Base-by-base conservation (phyloP, 2,888 invertebrate species). In the Frankliniella fusca region DNA sequence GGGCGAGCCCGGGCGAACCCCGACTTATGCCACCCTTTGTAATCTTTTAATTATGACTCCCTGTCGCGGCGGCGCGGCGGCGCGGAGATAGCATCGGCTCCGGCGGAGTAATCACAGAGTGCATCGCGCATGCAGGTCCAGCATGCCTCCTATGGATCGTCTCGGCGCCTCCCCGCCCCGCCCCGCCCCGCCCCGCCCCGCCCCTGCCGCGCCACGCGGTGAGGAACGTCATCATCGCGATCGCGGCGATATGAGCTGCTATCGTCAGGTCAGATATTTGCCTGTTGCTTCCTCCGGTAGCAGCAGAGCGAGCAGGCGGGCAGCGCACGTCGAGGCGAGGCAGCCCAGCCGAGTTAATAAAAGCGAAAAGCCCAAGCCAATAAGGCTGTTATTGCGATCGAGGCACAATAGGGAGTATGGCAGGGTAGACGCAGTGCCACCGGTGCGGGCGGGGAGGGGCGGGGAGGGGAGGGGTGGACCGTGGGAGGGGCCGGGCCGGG, bases 341-440 rank as follows among this genome's bases (percentile, higher is more conserved):
- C 38, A 38, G 38, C 61, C 18, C n/a, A n/a, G 54, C 61, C 18
- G 15, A 61, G 70, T 76, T 76, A 76, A 76, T 76, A 76, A 76
- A 76, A 12, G 9, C 27, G 70, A 76, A 27, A 76, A 27, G 27
- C 70, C 23, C 27, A 76, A 76, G 70, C 70, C 70, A 76, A 76
- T 76, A 76, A 76, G 12, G 70, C 70, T 76, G 70, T 76, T 76
- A 76, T 76, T 76, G 70, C 70, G 27, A 76, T 23, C 70, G 70
- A 27, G 70, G 27, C 70, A 76, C 70, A 76, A 76, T 76, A 76
- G 70, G 27, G 23, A 70, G 50, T 50, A 11, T 9, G 50, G 18
- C 15, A 20, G 54, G 54, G 54, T 54, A 20, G 54, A 20, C 54
- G 10, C 54, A 20, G 54, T 5, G 54, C 15, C 54, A 18, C 15